Evolutionary conservation across 2,113 vertebrate genomes (phyloP), one percentile per base, ranked within the genome.

Genomic region (Chloroceryle aenea): DNA sequence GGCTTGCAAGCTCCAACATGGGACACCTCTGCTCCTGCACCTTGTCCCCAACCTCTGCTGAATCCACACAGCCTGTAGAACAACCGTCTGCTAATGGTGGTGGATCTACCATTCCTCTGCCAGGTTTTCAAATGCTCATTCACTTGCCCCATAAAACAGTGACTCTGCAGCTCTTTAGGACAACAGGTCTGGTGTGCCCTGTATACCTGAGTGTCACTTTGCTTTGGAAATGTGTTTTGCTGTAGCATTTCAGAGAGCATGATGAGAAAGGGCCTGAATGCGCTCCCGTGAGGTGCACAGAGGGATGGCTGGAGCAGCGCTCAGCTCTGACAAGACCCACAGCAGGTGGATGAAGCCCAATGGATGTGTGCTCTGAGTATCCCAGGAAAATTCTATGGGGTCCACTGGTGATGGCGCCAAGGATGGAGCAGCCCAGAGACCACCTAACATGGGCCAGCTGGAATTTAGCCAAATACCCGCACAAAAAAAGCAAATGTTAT

Each of bases 271-370:
- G 27, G 30, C 8, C 53, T 29, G 27, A 48, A 30, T 6, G 3
- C 1, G 7, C 12, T 48, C 42, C 62, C 12, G 6, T 1, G 26
- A 42, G 9, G 29, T 13, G 29, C 34, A 14, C 25, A 4, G 66
- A 68, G 42, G 52, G 52, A 53, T 5, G 43, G 34, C 17, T 63
- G 56, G 17, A 42, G 12, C 1, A 1, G 47, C 14, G 27, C 73
- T 63, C 43, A 59, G 38, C 38, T 76, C 66, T 0, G 0, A 6
- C 64, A 36, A 22, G 34, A 9, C 34, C 42, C 50, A 5, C 5
- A 12, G 63, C 3, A 7, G 16, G 8, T 0, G 0, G 0, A 34
- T 5, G 45, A 22, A 58, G 9, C 34, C 68, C 34, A 0, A 0
- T 2, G 32, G 36, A 29, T 5, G 2, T 0, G 11, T 11, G 53